phyloP scores from a whole-genome alignment of 2,888 invertebrate genomes.

The Pseudoips prasinana region DNA sequence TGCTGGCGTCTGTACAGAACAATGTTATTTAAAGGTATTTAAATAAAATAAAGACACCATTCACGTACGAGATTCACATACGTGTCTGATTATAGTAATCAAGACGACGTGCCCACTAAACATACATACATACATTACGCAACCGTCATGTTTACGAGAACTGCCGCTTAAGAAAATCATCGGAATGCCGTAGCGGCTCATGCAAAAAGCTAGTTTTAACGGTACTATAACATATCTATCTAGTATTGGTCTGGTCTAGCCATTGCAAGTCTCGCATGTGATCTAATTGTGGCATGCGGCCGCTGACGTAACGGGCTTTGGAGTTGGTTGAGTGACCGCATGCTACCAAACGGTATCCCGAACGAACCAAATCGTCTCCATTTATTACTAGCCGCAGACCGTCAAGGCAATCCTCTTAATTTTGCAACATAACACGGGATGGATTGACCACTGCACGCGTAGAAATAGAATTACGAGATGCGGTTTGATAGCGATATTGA shows the following conservation, averaged over 20 bases:
- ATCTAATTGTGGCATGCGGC: constrained; percentile 75
- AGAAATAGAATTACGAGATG: constrained; percentile 46
- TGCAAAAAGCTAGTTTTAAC: constrained; percentile 68
- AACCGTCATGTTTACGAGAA: constrained; percentile 40
- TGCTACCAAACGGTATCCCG: constrained; percentile 63
- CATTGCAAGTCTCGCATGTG: constrained; percentile 66
- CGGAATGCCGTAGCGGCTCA: constrained; percentile 48
- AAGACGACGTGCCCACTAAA: constrained; percentile 18
- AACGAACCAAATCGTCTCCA: constrained; percentile 49
- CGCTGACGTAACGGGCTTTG: constrained; percentile 73
- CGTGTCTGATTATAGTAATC: constrained; percentile 26
- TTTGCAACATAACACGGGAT: constrained; percentile 50
- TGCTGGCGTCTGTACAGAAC: too few relatives aligned
- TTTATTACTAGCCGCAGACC: constrained; percentile 42
- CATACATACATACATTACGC: constrained; percentile 27
- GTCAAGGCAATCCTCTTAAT: constrained; percentile 48
- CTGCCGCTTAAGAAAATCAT: constrained; percentile 39
- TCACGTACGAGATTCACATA: constrained; percentile 18
- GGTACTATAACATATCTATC: constrained; percentile 67
- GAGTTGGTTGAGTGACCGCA: constrained; percentile 75
- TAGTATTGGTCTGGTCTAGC: constrained; percentile 65
- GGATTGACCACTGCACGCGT: constrained; percentile 48
- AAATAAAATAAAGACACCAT: constrained; percentile 15
- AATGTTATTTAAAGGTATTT: too few relatives aligned
- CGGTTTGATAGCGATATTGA: constrained; percentile 40